phyloP scores from a whole-genome alignment of 30 jellyfish, hydroid and myxozoan species.

The Turritopsis rubra region DNA sequence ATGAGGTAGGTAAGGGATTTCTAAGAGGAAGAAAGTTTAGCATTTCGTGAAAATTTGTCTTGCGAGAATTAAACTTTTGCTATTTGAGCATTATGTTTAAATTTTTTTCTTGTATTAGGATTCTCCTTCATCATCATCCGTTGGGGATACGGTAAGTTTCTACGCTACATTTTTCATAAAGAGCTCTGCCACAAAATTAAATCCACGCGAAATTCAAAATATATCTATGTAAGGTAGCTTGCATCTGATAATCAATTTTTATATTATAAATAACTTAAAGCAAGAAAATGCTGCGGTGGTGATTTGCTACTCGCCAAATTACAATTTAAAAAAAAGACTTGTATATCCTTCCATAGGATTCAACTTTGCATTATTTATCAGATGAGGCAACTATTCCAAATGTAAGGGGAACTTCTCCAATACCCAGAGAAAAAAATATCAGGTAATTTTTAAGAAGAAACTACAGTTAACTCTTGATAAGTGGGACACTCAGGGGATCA shows the following conservation, averaged over 20 bases:
- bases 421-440: not conserved
- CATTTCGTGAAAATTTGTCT: not conserved
- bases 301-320: not conserved
- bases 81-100: not conserved
- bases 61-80: not conserved
- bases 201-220: not conserved
- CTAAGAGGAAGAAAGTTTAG: not conserved
- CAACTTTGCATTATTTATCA: not conserved
- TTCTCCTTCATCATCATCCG: not conserved
- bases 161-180: not conserved
- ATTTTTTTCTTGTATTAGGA: not conserved
- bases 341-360: not conserved
- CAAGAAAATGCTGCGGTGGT: not conserved
- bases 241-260: not conserved
- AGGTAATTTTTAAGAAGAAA: not conserved
- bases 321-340: not conserved
- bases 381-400: not conserved
- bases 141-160: not conserved
- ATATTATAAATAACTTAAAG: not conserved
- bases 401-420: not conserved
- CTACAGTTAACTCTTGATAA: too few species aligned
- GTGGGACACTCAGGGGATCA: too few species aligned
- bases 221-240: not conserved
- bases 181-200: not conserved
- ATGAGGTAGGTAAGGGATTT: not conserved